Conservation (phyloP, 1,140 invertebrate genomes). For the Anadara kagoshimensis region DNA sequence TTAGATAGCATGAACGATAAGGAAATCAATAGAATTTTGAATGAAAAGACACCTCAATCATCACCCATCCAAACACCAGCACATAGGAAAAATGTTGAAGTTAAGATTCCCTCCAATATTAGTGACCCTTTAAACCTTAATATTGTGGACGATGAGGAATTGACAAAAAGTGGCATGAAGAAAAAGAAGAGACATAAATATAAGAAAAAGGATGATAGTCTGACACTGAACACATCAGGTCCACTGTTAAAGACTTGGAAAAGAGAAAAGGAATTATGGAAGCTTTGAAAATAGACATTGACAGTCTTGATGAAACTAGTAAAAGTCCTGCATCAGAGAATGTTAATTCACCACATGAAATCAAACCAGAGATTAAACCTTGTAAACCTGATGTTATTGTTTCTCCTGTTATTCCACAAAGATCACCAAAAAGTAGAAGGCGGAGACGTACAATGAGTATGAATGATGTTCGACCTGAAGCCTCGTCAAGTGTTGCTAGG, state of each 20-base stretch:
- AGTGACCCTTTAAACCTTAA: constrained; percentile 92
- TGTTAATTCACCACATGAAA: neutral
- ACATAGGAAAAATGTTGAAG: constrained; percentile 88
- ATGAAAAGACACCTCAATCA: constrained; percentile 90
- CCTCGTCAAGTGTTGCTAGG: constrained; percentile 43
- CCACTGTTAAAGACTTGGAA: constrained; percentile 31
- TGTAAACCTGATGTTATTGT: constrained; percentile 86
- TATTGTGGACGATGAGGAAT: constrained; percentile 77
- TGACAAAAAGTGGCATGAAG: constrained; percentile 55
- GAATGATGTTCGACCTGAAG: constrained; percentile 45
- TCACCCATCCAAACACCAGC: constrained; percentile 91
- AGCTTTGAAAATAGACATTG: constrained; percentile 62
- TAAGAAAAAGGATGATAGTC: constrained; percentile 47
- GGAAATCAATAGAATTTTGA: constrained; percentile 85
- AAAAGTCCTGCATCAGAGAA: neutral
- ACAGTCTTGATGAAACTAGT: constrained; percentile 22
- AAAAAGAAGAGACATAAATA: constrained; percentile 75
- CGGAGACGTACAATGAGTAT: constrained; percentile 52
- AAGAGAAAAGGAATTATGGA: constrained; percentile 50
- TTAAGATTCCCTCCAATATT: constrained; percentile 94
- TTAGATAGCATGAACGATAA: constrained; percentile 91
- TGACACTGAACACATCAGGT: constrained; percentile 13
- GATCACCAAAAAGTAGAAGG: constrained; percentile 82
- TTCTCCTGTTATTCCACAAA: constrained; percentile 90
- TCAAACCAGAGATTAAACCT: constrained; percentile 8